Conservation (phyloP, 2,113 vertebrate species). For the Myotis davidii region DNA sequence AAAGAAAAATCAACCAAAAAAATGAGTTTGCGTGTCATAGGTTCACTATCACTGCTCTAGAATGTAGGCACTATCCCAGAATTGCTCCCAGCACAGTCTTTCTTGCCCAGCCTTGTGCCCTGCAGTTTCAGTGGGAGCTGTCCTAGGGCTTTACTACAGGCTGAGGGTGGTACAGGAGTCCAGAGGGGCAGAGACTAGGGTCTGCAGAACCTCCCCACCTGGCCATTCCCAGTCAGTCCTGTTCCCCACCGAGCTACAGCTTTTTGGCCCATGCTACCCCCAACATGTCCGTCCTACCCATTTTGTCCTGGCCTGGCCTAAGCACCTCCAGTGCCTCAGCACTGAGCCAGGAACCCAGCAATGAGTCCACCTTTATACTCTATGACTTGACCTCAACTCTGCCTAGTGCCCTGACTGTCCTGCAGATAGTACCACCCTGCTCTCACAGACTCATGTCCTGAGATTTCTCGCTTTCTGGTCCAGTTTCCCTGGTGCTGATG, state of each 20-base stretch:
- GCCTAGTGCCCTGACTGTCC: neutral
- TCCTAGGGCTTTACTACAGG: neutral
- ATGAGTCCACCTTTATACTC: too few relatives aligned
- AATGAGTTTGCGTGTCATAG: too few relatives aligned
- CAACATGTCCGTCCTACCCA: neutral
- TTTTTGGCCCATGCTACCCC: neutral
- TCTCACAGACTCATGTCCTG: neutral
- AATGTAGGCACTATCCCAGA: neutral
- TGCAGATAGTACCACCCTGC: neutral
- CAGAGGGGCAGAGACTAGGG: neutral
- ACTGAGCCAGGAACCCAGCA: neutral
- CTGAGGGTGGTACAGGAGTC: neutral
- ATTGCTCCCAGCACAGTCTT: neutral
- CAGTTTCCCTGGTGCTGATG: neutral
- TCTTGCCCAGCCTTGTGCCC: neutral
- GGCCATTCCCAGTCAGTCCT: too few relatives aligned
- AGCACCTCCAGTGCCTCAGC: neutral
- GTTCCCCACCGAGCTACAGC: too few relatives aligned
- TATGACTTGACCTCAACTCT: neutral
- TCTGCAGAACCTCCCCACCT: neutral
- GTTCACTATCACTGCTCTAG: neutral
- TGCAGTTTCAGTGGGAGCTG: neutral
- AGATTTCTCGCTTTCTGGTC: neutral
- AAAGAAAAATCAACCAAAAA: too few relatives aligned
- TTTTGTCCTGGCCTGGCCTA: neutral